Percentiles rank a stretch among this genome's conserved stretches.
These are phyloP conservation scores for Paraplagusia blochii DNA, from an alignment of 2,113 vertebrate genomes.

Conservation along the genomic window DNA sequence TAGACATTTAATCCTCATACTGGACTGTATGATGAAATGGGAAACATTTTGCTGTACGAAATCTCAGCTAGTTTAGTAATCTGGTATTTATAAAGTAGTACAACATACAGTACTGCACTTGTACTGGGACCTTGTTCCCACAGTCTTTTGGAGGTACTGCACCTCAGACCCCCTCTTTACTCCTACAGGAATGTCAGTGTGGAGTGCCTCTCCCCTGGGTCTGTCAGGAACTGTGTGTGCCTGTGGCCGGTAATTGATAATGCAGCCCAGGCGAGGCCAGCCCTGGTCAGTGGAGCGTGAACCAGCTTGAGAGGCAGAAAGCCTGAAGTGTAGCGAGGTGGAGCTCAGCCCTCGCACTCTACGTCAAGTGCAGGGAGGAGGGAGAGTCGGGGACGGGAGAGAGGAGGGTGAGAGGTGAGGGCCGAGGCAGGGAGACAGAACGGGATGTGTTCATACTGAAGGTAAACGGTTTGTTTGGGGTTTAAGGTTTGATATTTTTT, in stretches of 20 bases:
- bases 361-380: slow-evolving; percentile 27
- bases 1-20: no score
- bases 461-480: slow-evolving; percentile 45
- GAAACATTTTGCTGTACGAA: no score
- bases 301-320: slow-evolving; percentile 67
- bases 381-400: slow-evolving; percentile 14
- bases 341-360: slow-evolving; percentile 57
- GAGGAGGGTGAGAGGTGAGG: slow-evolving; percentile 34
- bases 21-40: no score
- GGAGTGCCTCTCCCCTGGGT: slow-evolving; percentile 57
- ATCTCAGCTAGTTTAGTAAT: no score
- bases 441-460: slow-evolving; percentile 35
- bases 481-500: slow-evolving; percentile 25
- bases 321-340: slow-evolving; percentile 63
- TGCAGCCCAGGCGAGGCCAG: slow-evolving; percentile 61
- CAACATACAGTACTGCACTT: slow-evolving; percentile 2
- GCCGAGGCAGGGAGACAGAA: slow-evolving; percentile 34
- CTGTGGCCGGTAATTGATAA: slow-evolving; percentile 75
- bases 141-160: slow-evolving; percentile 27
- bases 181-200: slow-evolving; percentile 49
- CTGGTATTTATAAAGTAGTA: not conserved
- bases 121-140: slow-evolving; percentile 9
- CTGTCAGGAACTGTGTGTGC: slow-evolving; percentile 68
- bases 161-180: slow-evolving; percentile 29
- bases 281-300: slow-evolving; percentile 68